phyloP scores from a whole-genome alignment of 2,888 invertebrate genomes.

The Iphiclides podalirius region DNA sequence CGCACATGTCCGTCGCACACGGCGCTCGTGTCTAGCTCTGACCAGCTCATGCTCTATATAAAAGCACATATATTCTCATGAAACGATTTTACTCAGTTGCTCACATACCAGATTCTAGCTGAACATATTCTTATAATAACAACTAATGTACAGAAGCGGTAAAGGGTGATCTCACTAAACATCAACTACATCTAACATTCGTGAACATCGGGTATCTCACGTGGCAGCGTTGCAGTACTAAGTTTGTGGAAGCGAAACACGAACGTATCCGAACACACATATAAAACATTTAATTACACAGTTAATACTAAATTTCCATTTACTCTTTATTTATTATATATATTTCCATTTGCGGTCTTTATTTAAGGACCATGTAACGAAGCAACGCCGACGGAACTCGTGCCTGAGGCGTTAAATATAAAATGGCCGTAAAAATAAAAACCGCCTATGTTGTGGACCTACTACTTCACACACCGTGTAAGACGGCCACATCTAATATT shows the following conservation, averaged over 20 bases:
- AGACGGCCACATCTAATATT: background rate
- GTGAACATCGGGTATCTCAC: background rate
- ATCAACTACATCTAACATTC: conserved; percentile 15
- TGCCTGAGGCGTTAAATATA: too few species aligned
- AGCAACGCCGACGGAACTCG: background rate
- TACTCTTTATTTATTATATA: too few species aligned
- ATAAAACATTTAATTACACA: background rate
- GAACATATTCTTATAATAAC: conserved; percentile 16
- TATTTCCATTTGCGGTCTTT: background rate
- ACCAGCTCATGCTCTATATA: conserved; percentile 61
- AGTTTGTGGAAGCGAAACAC: conserved; percentile 15
- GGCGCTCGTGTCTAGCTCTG: conserved; percentile 51
- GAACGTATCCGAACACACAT: background rate
- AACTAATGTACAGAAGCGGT: conserved; percentile 17
- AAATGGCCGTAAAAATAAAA: conserved; percentile 18
- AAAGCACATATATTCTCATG: conserved; percentile 60
- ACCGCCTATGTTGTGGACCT: background rate
- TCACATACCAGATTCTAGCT: conserved; percentile 74
- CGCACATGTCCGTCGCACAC: conserved; percentile 40
- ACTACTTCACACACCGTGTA: conserved; percentile 7
- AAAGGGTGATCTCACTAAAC: conserved; percentile 32
- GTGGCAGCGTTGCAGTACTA: conserved; percentile 3
- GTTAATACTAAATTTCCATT: background rate
- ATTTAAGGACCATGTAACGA: background rate
- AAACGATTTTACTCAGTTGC: conserved; percentile 52